Base-by-base conservation (phyloP, 1,140 invertebrate genomes). In the Helicoverpa armigera region DNA sequence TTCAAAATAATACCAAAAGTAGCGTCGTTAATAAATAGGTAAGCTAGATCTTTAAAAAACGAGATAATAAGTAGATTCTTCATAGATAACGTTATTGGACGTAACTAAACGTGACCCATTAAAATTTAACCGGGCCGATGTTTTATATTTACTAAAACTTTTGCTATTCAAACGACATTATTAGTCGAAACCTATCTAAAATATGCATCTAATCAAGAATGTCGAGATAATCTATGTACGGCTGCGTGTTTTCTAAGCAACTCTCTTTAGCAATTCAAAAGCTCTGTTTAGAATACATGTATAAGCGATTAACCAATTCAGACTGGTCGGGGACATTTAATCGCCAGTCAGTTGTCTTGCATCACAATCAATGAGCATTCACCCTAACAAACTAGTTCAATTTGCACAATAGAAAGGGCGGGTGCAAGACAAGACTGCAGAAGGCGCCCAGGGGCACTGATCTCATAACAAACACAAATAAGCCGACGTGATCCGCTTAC, bases 381-480 rank as follows among this genome's bases (percentile, higher is more conserved):
- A 53, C n/a, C 65, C 76, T 79, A 69, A 75, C 61, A 69, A 83
- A 82, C 80, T 82, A 75, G 84, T 87, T 83, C 78, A 84, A 82
- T 86, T 88, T 84, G 76, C 81, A 83, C 77, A 87, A 86, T 83
- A 77, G 82, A 79, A 82, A 84, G 83, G 85, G 85, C 85, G 81
- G 61, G 58, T 87, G 83, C 86, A 87, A 87, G 87, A 89, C 85
- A 87, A 87, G 87, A 89, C 85, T 72, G 80, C 82, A 86, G 80
- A 78, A 86, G 88, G 87, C 90, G 89, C 91, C 88, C 79, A 85
- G 90, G 58, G 88, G 87, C 83, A 82, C 82, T 73, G 80, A 89
- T 90, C 88, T 93, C 88, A 94, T 93, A 94, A 93, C 91, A 93
- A 93, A 94, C 93, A 92, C 88, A 91, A 93, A 93, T 92, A 94